phyloP scores from a whole-genome alignment of 2,797 vertebrate genomes.

The Sciurus carolinensis region DNA sequence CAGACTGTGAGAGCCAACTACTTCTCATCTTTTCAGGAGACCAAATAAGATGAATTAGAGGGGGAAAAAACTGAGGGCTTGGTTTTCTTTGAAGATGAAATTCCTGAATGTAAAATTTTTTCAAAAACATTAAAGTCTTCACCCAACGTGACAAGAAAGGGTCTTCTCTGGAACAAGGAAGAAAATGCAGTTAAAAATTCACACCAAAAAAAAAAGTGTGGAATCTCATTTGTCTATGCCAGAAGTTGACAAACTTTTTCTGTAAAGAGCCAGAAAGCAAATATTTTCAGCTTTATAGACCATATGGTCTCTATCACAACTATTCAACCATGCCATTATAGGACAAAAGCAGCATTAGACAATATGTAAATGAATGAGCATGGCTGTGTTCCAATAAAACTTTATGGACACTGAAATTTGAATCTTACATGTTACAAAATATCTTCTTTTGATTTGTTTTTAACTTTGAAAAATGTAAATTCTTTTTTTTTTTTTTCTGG shows the following conservation, averaged over 20 bases:
- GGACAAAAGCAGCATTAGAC: background rate
- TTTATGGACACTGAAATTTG: constrained; percentile 25
- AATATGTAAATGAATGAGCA: background rate
- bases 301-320: background rate
- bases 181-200: background rate
- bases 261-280: constrained; percentile 55
- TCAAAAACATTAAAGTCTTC: background rate
- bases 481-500: background rate
- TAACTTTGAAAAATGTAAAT: background rate
- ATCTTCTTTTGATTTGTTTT: background rate
- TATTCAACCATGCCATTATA: background rate
- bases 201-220: background rate
- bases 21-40: background rate
- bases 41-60: background rate
- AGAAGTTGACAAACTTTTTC: constrained; percentile 24
- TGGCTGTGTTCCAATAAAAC: constrained; percentile 18
- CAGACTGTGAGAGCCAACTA: background rate
- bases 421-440: background rate
- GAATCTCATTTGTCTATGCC: constrained; percentile 10
- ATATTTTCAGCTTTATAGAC: constrained; percentile 58
- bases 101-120: background rate
- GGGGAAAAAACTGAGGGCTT: background rate
- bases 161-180: constrained; percentile 7
- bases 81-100: constrained; percentile 30
- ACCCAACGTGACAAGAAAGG: background rate